phyloP scores from a whole-genome alignment of 2,888 invertebrate genomes.

The Cheilosia impressa region DNA sequence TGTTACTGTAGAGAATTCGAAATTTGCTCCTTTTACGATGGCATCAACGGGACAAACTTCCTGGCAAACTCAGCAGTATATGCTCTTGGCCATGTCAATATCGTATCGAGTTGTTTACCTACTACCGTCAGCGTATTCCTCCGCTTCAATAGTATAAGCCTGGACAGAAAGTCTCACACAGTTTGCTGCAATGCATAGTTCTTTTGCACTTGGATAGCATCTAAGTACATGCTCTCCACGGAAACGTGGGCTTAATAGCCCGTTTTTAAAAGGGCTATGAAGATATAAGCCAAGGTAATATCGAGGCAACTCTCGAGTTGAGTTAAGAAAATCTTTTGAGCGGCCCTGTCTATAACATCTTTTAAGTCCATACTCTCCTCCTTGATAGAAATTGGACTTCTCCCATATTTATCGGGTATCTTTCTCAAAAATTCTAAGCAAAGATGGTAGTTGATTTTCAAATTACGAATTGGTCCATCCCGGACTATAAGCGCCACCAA shows the following conservation, averaged over 20 bases:
- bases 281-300: constrained; percentile 92
- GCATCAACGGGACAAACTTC: constrained; percentile 99
- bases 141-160: constrained; percentile 99
- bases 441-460: constrained; percentile 29
- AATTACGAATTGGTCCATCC: too few species aligned
- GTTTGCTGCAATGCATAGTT: constrained; percentile 99
- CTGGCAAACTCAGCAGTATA: constrained; percentile 99
- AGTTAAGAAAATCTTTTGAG: constrained; percentile 89
- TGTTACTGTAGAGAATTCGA: constrained; percentile 99
- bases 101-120: constrained; percentile 99
- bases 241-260: constrained; percentile 98
- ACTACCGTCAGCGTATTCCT: constrained; percentile 97
- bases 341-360: constrained; percentile 90
- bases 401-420: neutral
- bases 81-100: constrained; percentile 99
- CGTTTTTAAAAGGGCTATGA: constrained; percentile 99
- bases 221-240: constrained; percentile 99
- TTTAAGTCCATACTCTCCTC: constrained; percentile 87
- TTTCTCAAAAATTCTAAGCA: constrained; percentile 8
- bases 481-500: too few species aligned
- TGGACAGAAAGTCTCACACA: constrained; percentile 99
- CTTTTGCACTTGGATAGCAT: constrained; percentile 98
- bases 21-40: constrained; percentile 99
- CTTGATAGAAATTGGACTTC: constrained; percentile 77
- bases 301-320: constrained; percentile 93